Base-by-base conservation (phyloP, 2,797 vertebrate genomes). In the Sciaenops ocellatus region DNA sequence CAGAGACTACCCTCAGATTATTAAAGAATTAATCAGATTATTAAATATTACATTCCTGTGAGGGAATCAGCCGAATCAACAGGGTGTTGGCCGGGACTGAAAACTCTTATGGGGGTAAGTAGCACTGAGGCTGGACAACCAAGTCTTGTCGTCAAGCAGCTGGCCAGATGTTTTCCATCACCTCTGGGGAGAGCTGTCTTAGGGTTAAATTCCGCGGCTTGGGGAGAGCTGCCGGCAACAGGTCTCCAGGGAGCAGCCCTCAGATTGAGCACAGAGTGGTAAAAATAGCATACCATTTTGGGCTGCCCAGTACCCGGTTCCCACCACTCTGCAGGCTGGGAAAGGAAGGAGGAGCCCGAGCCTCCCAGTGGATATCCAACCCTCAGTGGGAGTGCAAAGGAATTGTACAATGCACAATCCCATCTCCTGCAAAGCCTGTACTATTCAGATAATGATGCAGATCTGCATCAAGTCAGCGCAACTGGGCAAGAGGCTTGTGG, bases 311-410 rank as follows among this genome's bases (percentile, higher is more conserved):
- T 94, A 92, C 92, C 90, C 92, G 90, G 96, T 99, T 99, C 98
- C 97, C 98, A 99, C 97, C 96, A 95, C 95, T 95, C 94, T 89
- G 84, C 80, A 93, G 96, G 96, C 96, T 99, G 98, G 97, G 98
- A 99, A 99, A 93, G 96, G 95, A 94, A 96, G 97, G 92, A 95
- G 94, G 95, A 92, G 92, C 75, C 94, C 87, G 94, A 85, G 79
- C 69, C 75, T 88, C 90, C 78, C 91, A 28, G 84, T 82, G 80
- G 90, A 88, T 77, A 65, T 55, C 50, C 80, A 80, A 79, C 63
- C 57, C 87, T 86, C 88, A 82, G 84, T 86, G 93, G 88, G 82
- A 95, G 50, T 57, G 79, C 56, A 51, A 46, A 70, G 72, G 72
- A 84, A 73, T 50, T 56, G 51, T 54, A 75, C 70, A 79, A 41